Percentiles rank a stretch among this genome's conserved stretches.
Conservation (phyloP, 92 coral and sea anemone genomes). For the Umimayanthus chanpuru region DNA sequence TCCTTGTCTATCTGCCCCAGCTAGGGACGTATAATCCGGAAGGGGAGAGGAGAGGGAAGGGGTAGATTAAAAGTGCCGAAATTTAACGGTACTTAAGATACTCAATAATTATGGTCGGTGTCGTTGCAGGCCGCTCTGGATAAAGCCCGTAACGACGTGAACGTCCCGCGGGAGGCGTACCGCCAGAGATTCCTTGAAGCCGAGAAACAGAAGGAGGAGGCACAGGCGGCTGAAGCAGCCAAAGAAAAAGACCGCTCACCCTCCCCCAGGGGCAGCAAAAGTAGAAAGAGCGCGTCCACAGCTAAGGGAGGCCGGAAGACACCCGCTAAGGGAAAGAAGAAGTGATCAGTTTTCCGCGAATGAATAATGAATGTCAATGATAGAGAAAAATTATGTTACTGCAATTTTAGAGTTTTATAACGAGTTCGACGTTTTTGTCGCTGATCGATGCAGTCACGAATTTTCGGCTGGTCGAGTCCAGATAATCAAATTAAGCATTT, state of each 20-base stretch:
- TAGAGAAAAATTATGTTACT: background rate
- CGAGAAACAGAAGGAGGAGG: slow-evolving; percentile 87
- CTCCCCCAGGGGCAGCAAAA: slow-evolving; percentile 78
- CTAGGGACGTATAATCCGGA: background rate
- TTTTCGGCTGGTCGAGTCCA: no score
- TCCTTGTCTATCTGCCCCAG: no score
- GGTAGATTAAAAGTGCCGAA: background rate
- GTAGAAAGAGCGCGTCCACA: slow-evolving; percentile 82
- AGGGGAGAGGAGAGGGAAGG: background rate
- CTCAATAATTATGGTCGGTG: background rate
- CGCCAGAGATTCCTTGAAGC: slow-evolving; percentile 92
- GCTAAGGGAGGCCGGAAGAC: slow-evolving; percentile 86
- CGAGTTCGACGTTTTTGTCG: no score
- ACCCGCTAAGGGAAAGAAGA: slow-evolving; percentile 86
- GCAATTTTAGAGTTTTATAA: background rate
- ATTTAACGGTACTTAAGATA: background rate
- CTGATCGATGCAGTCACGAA: no score
- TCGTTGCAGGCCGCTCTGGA: slow-evolving; percentile 86
- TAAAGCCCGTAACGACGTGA: slow-evolving; percentile 88
- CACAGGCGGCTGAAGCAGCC: slow-evolving; percentile 75
- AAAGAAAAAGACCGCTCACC: slow-evolving; percentile 91
- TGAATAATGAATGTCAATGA: background rate
- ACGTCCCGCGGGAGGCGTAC: slow-evolving; percentile 87
- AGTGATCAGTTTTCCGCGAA: slow-evolving; percentile 36
- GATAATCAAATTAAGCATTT: no score